Evolutionary conservation across 2,888 invertebrate species (phyloP), one percentile per base, ranked within the genome.

Genomic region (Mayetiola destructor): DNA sequence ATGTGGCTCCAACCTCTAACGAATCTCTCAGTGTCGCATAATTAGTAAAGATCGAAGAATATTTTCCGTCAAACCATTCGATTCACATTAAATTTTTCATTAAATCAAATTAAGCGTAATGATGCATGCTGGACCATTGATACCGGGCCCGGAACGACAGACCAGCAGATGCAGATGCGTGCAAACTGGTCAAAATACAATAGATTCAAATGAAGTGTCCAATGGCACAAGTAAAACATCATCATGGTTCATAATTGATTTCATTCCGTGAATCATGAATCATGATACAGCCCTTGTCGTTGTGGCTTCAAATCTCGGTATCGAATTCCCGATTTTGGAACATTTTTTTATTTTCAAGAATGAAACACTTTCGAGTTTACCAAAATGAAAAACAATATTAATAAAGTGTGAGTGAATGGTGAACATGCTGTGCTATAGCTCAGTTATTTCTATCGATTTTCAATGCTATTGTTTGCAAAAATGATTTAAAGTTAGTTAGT

Each of bases 401-500:
- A n/a, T n/a, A n/a, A n/a, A n/a, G n/a, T n/a, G n/a, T n/a, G n/a
- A n/a, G n/a, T n/a, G n/a, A n/a, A n/a, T n/a, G n/a, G n/a, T n/a
- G n/a, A n/a, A n/a, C n/a, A n/a, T n/a, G n/a, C n/a, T n/a, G n/a
- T n/a, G n/a, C n/a, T n/a, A n/a, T n/a, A n/a, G n/a, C n/a, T n/a
- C n/a, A n/a, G n/a, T n/a, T n/a, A n/a, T n/a, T n/a, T n/a, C n/a
- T n/a, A n/a, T n/a, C n/a, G n/a, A n/a, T n/a, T n/a, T n/a, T n/a
- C n/a, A n/a, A n/a, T n/a, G n/a, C n/a, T n/a, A n/a, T 48, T 48
- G 48, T 48, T 48, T 48, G 48, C 27, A 23, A 48, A 48, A 48
- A 48, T 48, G 48, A 48, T 48, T 48, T 48, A 48, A 48, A 48
- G 48, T 48, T 48, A 48, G 48, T 48, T 48, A 48, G 48, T 48